Base-by-base conservation (phyloP, 1,140 invertebrate species). In the Pogonomyrmex californicus region DNA sequence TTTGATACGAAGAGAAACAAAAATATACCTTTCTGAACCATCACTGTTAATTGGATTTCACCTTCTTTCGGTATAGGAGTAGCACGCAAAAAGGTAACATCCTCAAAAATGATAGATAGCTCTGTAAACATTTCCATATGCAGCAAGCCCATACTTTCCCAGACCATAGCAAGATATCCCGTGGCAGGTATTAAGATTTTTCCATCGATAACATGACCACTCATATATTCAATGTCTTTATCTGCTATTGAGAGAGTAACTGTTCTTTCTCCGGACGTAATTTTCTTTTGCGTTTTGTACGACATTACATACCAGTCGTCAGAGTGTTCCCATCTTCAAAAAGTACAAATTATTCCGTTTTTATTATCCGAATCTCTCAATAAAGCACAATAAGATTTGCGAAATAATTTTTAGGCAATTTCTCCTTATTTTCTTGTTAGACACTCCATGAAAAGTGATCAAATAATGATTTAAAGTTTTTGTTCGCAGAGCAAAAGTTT, bases 131-230 rank as follows among this genome's bases (percentile, higher is more conserved):
- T 93, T 71, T 97, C 95, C 70, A 97, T 97, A 91, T 96, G 96
- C 95, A 98, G 96, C 94, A 98, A 97, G 23, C 97, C 97, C 33
- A 99, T 92, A 1, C 98, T 98, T 93, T 98, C 98, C 99, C 99
- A 99, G 0, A 98, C 98, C 17, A 99, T 94, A 5, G 97, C 94
- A 78, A 98, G 91, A 92, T 98, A 99, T 38, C 98, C 98, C 10
- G 98, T 99, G 0, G 98, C 98, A 2, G 99, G 99, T 86, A 98
- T 97, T 0, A 99, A 93, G 87, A 98, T 97, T 90, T 98, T 97
- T 1, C 97, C 97, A 95, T 99, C 98, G 89, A 99, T 98, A 4
- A 97, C 96, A 94, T 99, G 99, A 2, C 98, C 98, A 36, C 95
- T 94, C 94, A 98, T 97, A 92, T 97, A 99, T 65, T 97, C 96